Conservation (phyloP, 2,888 invertebrate species). For the Steinernema hermaphroditum region DNA sequence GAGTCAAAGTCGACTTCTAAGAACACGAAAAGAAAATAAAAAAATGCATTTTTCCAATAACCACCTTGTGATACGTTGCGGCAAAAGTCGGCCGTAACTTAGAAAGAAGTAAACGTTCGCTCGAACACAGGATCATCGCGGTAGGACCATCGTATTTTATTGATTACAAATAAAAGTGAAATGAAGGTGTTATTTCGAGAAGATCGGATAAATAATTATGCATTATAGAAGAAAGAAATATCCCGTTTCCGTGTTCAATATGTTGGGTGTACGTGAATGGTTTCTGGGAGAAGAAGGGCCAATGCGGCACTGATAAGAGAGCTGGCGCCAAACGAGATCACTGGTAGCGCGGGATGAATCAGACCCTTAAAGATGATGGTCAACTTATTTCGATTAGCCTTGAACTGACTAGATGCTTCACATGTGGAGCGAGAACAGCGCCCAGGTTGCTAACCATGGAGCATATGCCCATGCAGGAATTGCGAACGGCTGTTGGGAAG, state of each 20-base stretch:
- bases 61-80: no score
- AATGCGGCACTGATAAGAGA: slow-evolving; percentile 12
- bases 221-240: no score
- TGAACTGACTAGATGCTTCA: slow-evolving; percentile 34
- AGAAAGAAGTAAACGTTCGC: not conserved
- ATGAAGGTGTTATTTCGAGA: no score
- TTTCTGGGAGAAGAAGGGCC: slow-evolving; percentile 5
- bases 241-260: not conserved
- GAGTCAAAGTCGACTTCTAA: no score
- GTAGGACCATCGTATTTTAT: slow-evolving; percentile 7
- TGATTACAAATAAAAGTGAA: not conserved
- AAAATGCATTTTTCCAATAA: no score
- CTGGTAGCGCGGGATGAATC: slow-evolving; percentile 3
- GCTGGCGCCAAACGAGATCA: not conserved
- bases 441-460: slow-evolving; percentile 34
- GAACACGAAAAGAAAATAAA: no score
- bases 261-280: not conserved
- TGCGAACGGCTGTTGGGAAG: slow-evolving; percentile 39
- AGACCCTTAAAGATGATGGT: not conserved
- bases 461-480: slow-evolving; percentile 37
- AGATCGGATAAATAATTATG: no score
- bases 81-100: no score
- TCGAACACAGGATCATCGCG: not conserved
- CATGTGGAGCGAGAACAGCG: slow-evolving; percentile 34
- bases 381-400: no score